Conservation (phyloP, 2,797 vertebrate species). For the Poecilia velifera region DNA sequence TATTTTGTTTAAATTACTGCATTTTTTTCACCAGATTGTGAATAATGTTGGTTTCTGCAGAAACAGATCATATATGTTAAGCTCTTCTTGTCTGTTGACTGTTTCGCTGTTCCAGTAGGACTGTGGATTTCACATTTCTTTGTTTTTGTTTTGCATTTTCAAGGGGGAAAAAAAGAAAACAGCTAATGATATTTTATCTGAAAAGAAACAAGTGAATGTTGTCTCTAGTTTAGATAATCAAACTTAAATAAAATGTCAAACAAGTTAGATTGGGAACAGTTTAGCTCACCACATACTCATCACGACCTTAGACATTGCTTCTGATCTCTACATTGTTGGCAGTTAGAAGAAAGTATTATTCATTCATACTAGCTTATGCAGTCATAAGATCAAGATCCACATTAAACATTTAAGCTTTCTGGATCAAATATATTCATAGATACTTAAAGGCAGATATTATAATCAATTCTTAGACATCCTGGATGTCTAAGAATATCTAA, state of each 20-base stretch:
- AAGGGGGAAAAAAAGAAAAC: not conserved
- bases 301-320: conserved; percentile 32
- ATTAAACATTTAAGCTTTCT: not conserved
- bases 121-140: not conserved
- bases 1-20: conserved; percentile 69
- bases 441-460: not conserved
- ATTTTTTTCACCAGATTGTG: conserved; percentile 40
- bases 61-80: conserved; percentile 73
- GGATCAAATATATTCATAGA: not conserved
- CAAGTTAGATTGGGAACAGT: conserved; percentile 37
- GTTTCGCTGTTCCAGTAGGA: conserved; percentile 35
- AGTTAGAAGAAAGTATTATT: conserved; percentile 22
- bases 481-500: not conserved
- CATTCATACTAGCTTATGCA: not conserved
- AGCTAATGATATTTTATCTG: not conserved
- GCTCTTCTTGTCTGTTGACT: conserved; percentile 62
- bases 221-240: conserved; percentile 1
- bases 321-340: conserved; percentile 45
- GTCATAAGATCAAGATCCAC: not conserved
- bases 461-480: not conserved
- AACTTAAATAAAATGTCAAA: conserved; percentile 10
- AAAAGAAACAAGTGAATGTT: conserved; percentile 4
- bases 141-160: not conserved
- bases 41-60: conserved; percentile 64
- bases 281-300: conserved; percentile 16